Percentiles rank a stretch among this genome's conserved stretches.
These are phyloP conservation scores for Sinella curviseta DNA, from an alignment of 1,140 invertebrate species.

Conservation along the genomic window DNA sequence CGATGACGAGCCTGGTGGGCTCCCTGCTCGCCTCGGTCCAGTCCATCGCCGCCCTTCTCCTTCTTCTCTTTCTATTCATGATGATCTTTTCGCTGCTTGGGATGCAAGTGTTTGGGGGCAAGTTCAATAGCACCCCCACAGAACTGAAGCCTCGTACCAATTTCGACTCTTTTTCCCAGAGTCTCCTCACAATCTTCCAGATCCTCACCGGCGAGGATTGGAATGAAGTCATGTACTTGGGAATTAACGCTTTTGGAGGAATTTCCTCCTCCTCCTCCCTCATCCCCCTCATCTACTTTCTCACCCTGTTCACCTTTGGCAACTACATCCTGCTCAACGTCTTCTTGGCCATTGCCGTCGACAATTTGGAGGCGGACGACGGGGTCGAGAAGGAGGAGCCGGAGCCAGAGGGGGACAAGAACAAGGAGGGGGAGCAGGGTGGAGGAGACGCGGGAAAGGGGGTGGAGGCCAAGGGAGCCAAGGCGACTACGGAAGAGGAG, in stretches of 20 bases:
- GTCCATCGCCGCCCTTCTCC: slow-evolving; percentile 67
- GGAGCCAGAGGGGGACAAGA: too few species aligned
- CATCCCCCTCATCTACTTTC: slow-evolving; percentile 93
- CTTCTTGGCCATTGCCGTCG: slow-evolving; percentile 99
- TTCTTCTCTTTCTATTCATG: slow-evolving; percentile 70
- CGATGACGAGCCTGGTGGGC: slow-evolving; percentile 64
- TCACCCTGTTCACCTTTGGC: slow-evolving; percentile 97
- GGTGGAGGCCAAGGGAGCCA: too few species aligned
- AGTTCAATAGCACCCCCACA: slow-evolving; percentile 34
- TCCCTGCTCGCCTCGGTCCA: slow-evolving; percentile 66
- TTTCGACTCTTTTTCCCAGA: slow-evolving; percentile 67
- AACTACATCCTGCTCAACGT: slow-evolving; percentile 99
- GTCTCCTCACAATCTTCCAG: slow-evolving; percentile 72
- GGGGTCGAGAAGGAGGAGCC: slow-evolving; percentile 98
- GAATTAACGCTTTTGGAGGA: slow-evolving; percentile 90
- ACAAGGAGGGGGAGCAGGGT: too few species aligned
- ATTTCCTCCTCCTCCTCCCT: slow-evolving; percentile 88
- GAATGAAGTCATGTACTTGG: slow-evolving; percentile 99
- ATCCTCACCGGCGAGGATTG: slow-evolving; percentile 99
- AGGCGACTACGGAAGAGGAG: too few species aligned
- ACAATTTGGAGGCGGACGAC: slow-evolving; percentile 99
- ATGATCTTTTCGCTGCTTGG: slow-evolving; percentile 70
- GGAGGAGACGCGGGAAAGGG: too few species aligned
- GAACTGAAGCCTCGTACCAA: slow-evolving; percentile 60
- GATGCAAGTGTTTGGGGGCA: slow-evolving; percentile 47